Percentiles rank a stretch among this genome's conserved stretches.
phyloP scores from a whole-genome alignment of 2,797 vertebrate genomes.

The Channallabes apus region DNA sequence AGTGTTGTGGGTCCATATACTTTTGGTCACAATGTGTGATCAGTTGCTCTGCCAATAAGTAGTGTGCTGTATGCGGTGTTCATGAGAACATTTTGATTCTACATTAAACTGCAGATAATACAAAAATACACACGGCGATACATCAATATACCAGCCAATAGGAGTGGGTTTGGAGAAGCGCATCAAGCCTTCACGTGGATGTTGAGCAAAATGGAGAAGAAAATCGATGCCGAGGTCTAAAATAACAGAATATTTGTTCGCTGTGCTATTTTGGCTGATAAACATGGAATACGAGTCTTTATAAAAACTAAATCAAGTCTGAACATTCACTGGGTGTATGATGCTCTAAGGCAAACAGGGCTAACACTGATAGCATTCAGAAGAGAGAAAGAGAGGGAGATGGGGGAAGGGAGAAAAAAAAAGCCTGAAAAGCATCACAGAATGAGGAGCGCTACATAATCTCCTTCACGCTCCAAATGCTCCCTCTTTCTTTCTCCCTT shows the following conservation, averaged over 20 bases:
- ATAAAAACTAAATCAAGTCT: not conserved
- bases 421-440: slow-evolving; percentile 21
- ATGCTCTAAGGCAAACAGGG: not conserved
- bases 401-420: not conserved
- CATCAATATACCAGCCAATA: too few species aligned
- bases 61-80: too few species aligned
- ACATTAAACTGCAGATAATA: not conserved
- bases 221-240: not conserved
- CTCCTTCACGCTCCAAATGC: slow-evolving; percentile 32
- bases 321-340: not conserved
- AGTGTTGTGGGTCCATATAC: not conserved
- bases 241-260: not conserved
- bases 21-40: too few species aligned
- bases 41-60: not conserved
- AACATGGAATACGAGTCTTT: not conserved
- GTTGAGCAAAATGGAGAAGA: not conserved
- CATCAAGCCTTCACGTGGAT: not conserved
- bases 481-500: not conserved
- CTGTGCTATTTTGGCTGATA: not conserved
- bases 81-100: not conserved
- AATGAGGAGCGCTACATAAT: slow-evolving; percentile 27
- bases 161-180: not conserved
- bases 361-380: not conserved
- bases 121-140: not conserved
- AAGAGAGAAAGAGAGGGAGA: not conserved